Conservation (phyloP, 2,888 invertebrate species). For the Megaustenia siamemsis region DNA sequence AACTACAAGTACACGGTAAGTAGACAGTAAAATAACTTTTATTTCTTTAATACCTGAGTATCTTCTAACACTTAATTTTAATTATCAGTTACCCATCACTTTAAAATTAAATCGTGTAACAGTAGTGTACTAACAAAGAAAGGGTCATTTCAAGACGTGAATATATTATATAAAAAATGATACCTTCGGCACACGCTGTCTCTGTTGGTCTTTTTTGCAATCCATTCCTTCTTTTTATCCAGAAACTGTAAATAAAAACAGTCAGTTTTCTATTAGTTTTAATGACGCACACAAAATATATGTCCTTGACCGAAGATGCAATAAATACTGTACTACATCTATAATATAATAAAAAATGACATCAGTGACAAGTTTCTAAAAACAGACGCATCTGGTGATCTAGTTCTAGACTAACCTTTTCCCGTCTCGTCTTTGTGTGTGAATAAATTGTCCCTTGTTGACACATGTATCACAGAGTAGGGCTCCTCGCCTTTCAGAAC, state of each 20-base stretch:
- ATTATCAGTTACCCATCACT: too few species aligned
- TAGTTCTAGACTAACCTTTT: slow-evolving; percentile 47
- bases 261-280: background rate
- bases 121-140: too few species aligned
- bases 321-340: background rate
- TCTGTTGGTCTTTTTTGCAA: slow-evolving; percentile 46
- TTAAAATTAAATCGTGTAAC: too few species aligned
- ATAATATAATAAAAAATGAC: slow-evolving; percentile 25
- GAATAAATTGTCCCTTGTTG: slow-evolving; percentile 67
- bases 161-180: background rate
- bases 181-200: slow-evolving; percentile 50
- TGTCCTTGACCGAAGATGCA: slow-evolving; percentile 34
- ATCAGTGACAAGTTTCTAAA: slow-evolving; percentile 29
- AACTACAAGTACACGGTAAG: too few species aligned
- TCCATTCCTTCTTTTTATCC: slow-evolving; percentile 48
- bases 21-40: too few species aligned
- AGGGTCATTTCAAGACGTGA: background rate
- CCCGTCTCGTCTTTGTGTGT: slow-evolving; percentile 63
- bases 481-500: slow-evolving; percentile 43
- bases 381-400: background rate
- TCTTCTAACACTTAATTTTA: too few species aligned
- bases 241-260: slow-evolving; percentile 46
- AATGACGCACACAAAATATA: background rate
- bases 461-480: slow-evolving; percentile 62
- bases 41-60: too few species aligned